Percentiles rank a stretch among this genome's conserved stretches.
Conservation (phyloP, 1,140 invertebrate species). For the Drosophila paulistorum region DNA sequence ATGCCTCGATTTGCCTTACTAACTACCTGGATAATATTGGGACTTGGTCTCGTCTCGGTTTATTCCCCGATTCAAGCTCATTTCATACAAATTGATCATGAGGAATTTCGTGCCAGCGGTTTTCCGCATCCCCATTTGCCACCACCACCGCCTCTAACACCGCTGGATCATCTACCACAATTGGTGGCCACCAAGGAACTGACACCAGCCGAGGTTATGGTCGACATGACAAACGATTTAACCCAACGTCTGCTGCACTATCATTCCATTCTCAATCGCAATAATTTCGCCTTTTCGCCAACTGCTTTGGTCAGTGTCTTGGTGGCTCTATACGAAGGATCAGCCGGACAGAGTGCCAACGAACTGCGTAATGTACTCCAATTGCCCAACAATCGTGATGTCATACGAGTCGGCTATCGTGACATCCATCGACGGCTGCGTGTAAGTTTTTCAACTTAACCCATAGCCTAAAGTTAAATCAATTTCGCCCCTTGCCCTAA, state of each 20-base stretch:
- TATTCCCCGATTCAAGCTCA: conserved; percentile 40
- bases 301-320: conserved; percentile 90
- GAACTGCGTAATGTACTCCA: conserved; percentile 88
- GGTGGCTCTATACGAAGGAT: conserved; percentile 90
- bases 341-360: conserved; percentile 86
- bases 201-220: conserved; percentile 88
- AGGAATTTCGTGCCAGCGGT: conserved; percentile 72
- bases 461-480: conserved; percentile 37
- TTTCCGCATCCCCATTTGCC: conserved; percentile 66
- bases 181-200: conserved; percentile 60
- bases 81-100: conserved; percentile 77
- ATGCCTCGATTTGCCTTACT: conserved; percentile 38
- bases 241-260: conserved; percentile 88
- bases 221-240: conserved; percentile 90
- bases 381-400: conserved; percentile 87
- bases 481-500: conserved; percentile 1
- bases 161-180: conserved; percentile 58
- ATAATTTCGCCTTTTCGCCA: conserved; percentile 93
- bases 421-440: conserved; percentile 90
- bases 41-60: conserved; percentile 4
- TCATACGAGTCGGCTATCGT: conserved; percentile 89
- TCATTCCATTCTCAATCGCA: conserved; percentile 87
- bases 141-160: conserved; percentile 54
- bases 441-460: conserved; percentile 84
- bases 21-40: not conserved